phyloP scores from a whole-genome alignment of 2,888 invertebrate species.

The Carterocephalus palaemon region DNA sequence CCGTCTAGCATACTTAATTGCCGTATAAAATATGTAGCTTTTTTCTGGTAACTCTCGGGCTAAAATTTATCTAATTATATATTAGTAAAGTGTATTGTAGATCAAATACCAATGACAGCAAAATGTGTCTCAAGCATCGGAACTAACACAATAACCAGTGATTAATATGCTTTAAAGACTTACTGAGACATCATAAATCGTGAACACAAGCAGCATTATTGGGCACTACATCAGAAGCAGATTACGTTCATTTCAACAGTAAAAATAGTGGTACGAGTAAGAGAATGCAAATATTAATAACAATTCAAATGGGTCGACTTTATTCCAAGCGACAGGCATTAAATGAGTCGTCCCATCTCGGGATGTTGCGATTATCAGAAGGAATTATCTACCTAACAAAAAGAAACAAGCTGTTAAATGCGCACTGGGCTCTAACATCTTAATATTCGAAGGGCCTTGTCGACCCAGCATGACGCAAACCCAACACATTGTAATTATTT shows the following conservation, averaged over 20 bases:
- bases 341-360: constrained; percentile 64
- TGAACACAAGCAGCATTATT: not conserved
- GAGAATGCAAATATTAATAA: constrained; percentile 21
- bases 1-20: too few species aligned
- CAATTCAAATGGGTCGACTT: constrained; percentile 28
- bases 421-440: constrained; percentile 58
- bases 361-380: constrained; percentile 62
- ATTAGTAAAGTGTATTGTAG: too few species aligned
- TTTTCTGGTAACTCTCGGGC: too few species aligned
- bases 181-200: constrained; percentile 5
- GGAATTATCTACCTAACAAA: constrained; percentile 62
- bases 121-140: too few species aligned
- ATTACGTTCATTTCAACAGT: constrained; percentile 4
- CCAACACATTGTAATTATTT: constrained; percentile 67
- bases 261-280: constrained; percentile 16
- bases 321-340: constrained; percentile 69
- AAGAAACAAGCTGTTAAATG: constrained; percentile 61
- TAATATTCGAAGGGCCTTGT: constrained; percentile 68
- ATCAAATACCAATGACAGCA: too few species aligned
- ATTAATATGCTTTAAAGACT: constrained; percentile 8
- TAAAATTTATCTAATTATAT: too few species aligned
- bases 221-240: constrained; percentile 15
- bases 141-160: not conserved
- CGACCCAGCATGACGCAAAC: constrained; percentile 68
- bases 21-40: too few species aligned